Evolutionary conservation across 1,140 invertebrate species (phyloP).

Genomic region (Temnothorax longispinosus): DNA sequence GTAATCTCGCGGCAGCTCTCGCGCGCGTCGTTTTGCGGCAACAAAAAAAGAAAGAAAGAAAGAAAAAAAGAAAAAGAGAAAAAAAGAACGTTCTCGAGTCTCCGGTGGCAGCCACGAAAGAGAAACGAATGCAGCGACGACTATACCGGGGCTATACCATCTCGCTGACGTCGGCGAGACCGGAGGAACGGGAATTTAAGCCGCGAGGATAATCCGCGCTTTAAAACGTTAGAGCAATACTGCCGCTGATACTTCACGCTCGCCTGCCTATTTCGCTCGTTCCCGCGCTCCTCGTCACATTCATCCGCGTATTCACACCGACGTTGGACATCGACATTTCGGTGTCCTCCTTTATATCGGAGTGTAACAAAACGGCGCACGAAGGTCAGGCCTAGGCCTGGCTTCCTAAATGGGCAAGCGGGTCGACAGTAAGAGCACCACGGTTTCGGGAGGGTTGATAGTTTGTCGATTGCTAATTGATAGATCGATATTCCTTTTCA

Average conservation of each 20-base stretch:
- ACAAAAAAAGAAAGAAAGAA: conserved; percentile 9
- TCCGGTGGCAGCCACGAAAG: background rate
- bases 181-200: conserved; percentile 62
- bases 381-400: background rate
- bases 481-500: background rate
- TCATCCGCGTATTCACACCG: conserved; percentile 26
- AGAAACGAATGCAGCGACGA: conserved; percentile 30
- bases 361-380: background rate
- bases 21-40: conserved; percentile 45
- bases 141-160: background rate
- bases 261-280: conserved; percentile 24
- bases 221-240: conserved; percentile 75
- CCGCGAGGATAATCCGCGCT: conserved; percentile 76
- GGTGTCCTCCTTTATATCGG: conserved; percentile 15
- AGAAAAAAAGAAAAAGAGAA: background rate
- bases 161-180: conserved; percentile 19
- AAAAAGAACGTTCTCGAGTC: conserved; percentile 4
- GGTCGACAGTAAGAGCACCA: background rate
- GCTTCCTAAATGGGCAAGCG: background rate
- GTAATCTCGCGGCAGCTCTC: conserved; percentile 61
- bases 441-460: background rate
- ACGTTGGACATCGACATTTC: conserved; percentile 29
- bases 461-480: background rate
- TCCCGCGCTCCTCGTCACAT: conserved; percentile 1
- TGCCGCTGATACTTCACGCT: conserved; percentile 64